phyloP scores from a whole-genome alignment of 1,140 invertebrate species.

The Tetramorium simillimum region DNA sequence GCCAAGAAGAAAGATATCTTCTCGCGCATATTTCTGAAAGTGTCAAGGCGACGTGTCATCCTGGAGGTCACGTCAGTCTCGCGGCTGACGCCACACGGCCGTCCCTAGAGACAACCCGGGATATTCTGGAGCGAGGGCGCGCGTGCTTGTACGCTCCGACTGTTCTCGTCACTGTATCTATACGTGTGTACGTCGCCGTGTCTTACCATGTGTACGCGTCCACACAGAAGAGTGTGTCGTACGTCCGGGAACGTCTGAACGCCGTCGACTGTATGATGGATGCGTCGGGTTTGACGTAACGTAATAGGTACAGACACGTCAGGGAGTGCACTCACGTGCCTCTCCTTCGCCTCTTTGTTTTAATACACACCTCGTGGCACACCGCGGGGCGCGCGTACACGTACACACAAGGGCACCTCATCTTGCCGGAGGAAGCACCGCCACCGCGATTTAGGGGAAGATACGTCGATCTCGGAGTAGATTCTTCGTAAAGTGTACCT shows the following conservation, averaged over 20 bases:
- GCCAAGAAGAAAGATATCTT: constrained; percentile 48
- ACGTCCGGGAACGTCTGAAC: constrained; percentile 42
- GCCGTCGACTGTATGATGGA: constrained; percentile 76
- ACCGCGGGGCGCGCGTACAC: not conserved
- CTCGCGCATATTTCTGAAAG: constrained; percentile 63
- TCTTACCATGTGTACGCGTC: not conserved
- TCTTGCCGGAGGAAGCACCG: constrained; percentile 20
- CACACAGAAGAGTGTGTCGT: constrained; percentile 23
- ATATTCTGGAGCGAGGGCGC: constrained; percentile 9
- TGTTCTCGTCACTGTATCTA: not conserved
- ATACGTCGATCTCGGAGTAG: constrained; percentile 16
- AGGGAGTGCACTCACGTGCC: constrained; percentile 41
- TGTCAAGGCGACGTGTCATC: constrained; percentile 61
- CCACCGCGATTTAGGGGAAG: constrained; percentile 9
- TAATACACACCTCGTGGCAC: not conserved
- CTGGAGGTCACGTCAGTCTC: constrained; percentile 70
- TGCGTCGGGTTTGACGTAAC: constrained; percentile 78
- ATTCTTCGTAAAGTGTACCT: constrained; percentile 40
- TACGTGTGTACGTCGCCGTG: not conserved
- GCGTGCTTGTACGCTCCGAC: constrained; percentile 23
- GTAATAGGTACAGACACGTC: constrained; percentile 75
- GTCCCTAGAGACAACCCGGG: constrained; percentile 63
- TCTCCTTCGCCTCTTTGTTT: constrained; percentile 36
- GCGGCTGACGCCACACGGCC: constrained; percentile 48
- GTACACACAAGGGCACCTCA: not conserved